These are phyloP conservation scores for Melieria crassipennis DNA, from an alignment of 2,888 invertebrate species.

Conservation along the genomic window DNA sequence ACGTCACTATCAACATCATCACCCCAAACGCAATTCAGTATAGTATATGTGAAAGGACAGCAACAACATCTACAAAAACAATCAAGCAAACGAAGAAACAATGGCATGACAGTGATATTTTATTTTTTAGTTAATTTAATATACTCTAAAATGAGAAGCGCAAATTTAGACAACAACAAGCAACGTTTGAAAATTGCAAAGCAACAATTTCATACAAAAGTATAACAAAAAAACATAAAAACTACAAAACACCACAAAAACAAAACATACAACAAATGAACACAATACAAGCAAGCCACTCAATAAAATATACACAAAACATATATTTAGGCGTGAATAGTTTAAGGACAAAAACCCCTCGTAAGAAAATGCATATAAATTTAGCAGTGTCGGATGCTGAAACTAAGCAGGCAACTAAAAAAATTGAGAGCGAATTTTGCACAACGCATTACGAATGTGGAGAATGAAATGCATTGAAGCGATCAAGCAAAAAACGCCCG, in stretches of 20 bases:
- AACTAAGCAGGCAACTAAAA: background rate
- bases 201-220: conserved; percentile 15
- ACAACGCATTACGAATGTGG: conserved; percentile 5
- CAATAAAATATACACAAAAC: conserved; percentile 8
- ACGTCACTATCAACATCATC: no score
- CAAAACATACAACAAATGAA: conserved; percentile 13
- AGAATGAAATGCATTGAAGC: background rate
- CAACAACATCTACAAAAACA: conserved; percentile 24
- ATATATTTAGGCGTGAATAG: conserved; percentile 29
- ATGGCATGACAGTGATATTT: conserved; percentile 37
- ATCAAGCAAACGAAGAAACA: conserved; percentile 20
- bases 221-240: conserved; percentile 21
- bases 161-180: conserved; percentile 38
- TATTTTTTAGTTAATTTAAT: conserved; percentile 28
- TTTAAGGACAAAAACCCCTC: conserved; percentile 27
- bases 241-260: conserved; percentile 17
- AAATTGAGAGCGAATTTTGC: conserved; percentile 4
- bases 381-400: conserved; percentile 11
- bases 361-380: conserved; percentile 21
- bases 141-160: conserved; percentile 29
- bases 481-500: conserved; percentile 3
- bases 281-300: conserved; percentile 9
- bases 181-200: conserved; percentile 24
- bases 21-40: no score
- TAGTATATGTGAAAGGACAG: conserved; percentile 26